phyloP scores from a whole-genome alignment of 2,888 invertebrate genomes.

The Eristalinus aeneus region DNA sequence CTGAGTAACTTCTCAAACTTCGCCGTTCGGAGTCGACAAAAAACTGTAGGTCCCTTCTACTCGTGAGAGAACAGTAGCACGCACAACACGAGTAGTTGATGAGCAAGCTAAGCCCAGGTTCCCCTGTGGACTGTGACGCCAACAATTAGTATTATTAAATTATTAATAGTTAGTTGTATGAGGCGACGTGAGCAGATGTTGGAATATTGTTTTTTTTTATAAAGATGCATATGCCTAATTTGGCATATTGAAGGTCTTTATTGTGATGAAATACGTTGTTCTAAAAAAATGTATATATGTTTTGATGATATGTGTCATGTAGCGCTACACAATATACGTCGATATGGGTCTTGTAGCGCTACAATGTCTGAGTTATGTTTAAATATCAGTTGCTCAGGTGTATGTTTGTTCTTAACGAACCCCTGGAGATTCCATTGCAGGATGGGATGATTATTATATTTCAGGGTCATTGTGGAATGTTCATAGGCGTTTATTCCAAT shows the following conservation, averaged over 20 bases:
- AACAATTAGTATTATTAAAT: no score
- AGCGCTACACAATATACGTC: no score
- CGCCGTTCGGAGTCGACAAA: no score
- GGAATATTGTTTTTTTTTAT: slow-evolving; percentile 22
- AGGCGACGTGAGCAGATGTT: background rate
- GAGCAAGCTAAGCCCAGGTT: no score
- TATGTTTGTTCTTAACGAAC: no score
- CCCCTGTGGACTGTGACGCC: no score
- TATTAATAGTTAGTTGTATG: no score
- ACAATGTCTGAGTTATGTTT: slow-evolving; percentile 8
- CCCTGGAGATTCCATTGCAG: slow-evolving; percentile 49
- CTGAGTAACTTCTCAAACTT: no score
- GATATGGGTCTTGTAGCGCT: slow-evolving; percentile 34
- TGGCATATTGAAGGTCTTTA: background rate
- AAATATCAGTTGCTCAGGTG: background rate
- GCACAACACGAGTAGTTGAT: no score
- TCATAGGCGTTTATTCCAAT: background rate
- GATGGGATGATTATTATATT: slow-evolving; percentile 11
- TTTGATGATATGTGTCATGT: slow-evolving; percentile 6
- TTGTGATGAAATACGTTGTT: background rate
- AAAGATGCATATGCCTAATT: slow-evolving; percentile 5
- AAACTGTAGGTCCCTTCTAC: no score
- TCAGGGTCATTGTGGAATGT: slow-evolving; percentile 4
- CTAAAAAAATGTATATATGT: background rate
- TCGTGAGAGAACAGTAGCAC: no score